These are phyloP conservation scores for Hippoglossus stenolepis DNA, from an alignment of 2,113 vertebrate genomes.

Conservation along the genomic window DNA sequence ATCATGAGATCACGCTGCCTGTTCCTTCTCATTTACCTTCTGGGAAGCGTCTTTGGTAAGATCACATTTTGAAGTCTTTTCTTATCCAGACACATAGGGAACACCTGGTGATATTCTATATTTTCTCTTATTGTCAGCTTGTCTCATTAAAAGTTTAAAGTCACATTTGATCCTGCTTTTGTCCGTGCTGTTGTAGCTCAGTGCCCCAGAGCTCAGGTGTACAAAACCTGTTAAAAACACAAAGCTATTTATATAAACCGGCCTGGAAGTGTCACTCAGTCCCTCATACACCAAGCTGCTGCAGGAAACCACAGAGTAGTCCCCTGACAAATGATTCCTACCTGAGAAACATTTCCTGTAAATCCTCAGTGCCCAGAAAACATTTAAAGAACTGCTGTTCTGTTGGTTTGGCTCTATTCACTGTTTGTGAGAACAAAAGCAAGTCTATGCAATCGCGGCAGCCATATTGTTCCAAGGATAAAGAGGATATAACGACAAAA, in stretches of 20 bases:
- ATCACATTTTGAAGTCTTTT: conserved; percentile 1
- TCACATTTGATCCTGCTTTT: no score
- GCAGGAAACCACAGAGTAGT: not conserved
- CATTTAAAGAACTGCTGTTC: no score
- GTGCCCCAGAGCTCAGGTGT: not conserved
- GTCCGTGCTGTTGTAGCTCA: not conserved
- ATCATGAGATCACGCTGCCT: conserved; percentile 62
- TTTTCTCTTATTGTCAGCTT: not conserved
- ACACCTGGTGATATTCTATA: not conserved
- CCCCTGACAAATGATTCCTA: not conserved
- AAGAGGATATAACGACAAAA: not conserved
- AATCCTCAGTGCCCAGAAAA: not conserved
- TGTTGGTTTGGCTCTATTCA: not conserved
- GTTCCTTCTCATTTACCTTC: conserved; percentile 68
- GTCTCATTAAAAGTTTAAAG: no score
- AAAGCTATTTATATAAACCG: not conserved
- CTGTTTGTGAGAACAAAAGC: not conserved
- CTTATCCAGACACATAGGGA: not conserved
- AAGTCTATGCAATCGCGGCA: not conserved
- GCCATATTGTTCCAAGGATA: not conserved
- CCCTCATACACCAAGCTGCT: not conserved
- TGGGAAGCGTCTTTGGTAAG: conserved; percentile 58
- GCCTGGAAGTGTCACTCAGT: not conserved
- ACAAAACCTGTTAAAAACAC: not conserved
- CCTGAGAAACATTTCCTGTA: no score